These are phyloP conservation scores for Pangasius djambal DNA, from an alignment of 2,797 vertebrate species.

Conservation along the genomic window DNA sequence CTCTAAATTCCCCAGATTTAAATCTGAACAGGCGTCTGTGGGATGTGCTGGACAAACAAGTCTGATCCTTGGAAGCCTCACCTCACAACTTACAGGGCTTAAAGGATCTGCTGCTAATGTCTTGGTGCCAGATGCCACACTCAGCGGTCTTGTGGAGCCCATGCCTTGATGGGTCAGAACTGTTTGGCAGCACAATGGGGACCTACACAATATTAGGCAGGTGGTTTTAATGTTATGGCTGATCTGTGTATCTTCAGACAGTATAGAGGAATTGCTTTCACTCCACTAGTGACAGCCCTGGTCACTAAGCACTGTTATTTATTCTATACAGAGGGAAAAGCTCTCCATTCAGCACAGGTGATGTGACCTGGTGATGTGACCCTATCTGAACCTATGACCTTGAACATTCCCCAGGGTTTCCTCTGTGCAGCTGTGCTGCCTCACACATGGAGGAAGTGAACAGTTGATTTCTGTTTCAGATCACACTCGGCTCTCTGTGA, in stretches of 20 bases:
- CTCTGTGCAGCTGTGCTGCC: slow-evolving; percentile 19
- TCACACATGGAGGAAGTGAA: slow-evolving; percentile 43
- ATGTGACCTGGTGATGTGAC: slow-evolving; percentile 33
- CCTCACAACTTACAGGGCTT: too few relatives aligned
- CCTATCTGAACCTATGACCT: slow-evolving; percentile 10
- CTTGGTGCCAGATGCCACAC: too few relatives aligned
- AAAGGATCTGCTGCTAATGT: too few relatives aligned
- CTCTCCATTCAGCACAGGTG: slow-evolving; percentile 19
- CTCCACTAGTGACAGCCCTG: background rate
- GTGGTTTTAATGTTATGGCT: too few relatives aligned
- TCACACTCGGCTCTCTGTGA: slow-evolving; percentile 30
- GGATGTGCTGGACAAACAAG: too few relatives aligned
- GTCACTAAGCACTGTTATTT: background rate
- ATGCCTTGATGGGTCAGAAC: too few relatives aligned
- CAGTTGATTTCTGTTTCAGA: slow-evolving; percentile 46
- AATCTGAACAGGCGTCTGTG: too few relatives aligned
- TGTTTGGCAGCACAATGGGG: too few relatives aligned
- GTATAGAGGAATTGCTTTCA: background rate
- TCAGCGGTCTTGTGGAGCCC: too few relatives aligned
- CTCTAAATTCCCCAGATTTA: too few relatives aligned
- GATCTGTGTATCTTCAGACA: background rate
- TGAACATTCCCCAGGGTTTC: slow-evolving; percentile 4
- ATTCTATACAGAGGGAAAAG: background rate
- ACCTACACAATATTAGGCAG: too few relatives aligned
- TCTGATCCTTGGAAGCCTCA: too few relatives aligned